Evolutionary conservation across 2,797 vertebrate genomes (phyloP).

Genomic region (Nannoperca obscura): DNA sequence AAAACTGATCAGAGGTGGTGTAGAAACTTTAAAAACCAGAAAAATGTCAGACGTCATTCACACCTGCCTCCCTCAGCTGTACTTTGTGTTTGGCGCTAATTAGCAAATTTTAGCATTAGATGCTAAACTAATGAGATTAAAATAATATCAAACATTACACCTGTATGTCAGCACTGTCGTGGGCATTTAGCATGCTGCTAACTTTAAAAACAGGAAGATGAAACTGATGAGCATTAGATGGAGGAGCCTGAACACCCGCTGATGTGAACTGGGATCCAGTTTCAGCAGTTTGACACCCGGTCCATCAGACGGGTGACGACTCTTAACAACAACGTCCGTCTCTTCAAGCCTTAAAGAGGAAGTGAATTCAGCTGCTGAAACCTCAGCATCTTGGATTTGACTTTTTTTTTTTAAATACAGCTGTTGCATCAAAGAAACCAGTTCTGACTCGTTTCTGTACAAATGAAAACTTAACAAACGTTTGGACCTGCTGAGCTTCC

Average conservation of each 20-base stretch:
- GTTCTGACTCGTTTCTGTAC: neutral
- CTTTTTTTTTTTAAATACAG: neutral
- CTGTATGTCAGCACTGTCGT: too few relatives aligned
- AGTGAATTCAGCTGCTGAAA: neutral
- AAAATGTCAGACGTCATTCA: too few relatives aligned
- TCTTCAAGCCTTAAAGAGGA: neutral
- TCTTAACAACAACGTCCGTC: neutral
- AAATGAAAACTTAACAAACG: neutral
- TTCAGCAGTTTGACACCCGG: neutral
- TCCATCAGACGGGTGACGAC: too few relatives aligned
- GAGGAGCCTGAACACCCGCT: neutral
- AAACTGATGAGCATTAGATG: neutral
- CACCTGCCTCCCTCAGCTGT: too few relatives aligned
- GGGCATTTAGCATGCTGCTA: too few relatives aligned
- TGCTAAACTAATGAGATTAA: too few relatives aligned
- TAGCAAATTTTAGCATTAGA: too few relatives aligned
- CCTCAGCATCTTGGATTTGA: neutral
- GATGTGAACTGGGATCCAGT: neutral
- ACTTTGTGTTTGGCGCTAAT: too few relatives aligned
- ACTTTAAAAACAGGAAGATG: neutral
- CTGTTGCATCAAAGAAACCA: neutral
- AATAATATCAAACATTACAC: too few relatives aligned
- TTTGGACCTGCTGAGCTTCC: conserved; percentile 23
- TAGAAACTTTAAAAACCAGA: too few relatives aligned
- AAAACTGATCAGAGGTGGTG: too few relatives aligned